Evolutionary conservation across 2,888 invertebrate species (phyloP).

Genomic region (Melieria picta): DNA sequence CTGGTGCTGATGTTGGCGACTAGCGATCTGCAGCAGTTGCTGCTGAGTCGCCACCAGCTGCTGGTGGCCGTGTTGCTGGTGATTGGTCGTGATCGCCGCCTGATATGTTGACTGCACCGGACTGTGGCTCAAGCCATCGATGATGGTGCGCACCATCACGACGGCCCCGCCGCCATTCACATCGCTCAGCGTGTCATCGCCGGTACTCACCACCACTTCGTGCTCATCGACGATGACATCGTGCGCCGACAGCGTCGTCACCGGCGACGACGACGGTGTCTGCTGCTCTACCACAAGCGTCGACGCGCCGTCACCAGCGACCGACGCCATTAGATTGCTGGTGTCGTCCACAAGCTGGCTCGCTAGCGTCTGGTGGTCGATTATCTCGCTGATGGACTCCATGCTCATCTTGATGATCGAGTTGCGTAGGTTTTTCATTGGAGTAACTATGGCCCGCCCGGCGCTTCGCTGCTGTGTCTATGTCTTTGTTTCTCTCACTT

Average conservation of each 20-base stretch:
- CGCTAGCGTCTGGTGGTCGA: slow-evolving; percentile 70
- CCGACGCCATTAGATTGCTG: slow-evolving; percentile 52
- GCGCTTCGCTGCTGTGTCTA: neutral
- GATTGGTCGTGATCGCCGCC: slow-evolving; percentile 19
- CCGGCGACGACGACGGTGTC: slow-evolving; percentile 50
- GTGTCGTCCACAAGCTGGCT: slow-evolving; percentile 66
- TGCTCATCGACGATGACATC: slow-evolving; percentile 41
- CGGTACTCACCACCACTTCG: slow-evolving; percentile 38
- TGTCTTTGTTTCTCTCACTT: neutral
- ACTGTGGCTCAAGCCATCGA: slow-evolving; percentile 53
- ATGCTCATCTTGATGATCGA: slow-evolving; percentile 56
- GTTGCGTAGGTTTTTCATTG: slow-evolving; percentile 30
- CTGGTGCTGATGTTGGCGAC: slow-evolving; percentile 40
- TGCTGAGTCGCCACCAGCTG: slow-evolving; percentile 36
- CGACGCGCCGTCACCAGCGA: slow-evolving; percentile 50
- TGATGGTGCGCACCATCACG: slow-evolving; percentile 60
- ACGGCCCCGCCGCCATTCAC: slow-evolving; percentile 52
- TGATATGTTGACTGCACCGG: slow-evolving; percentile 51
- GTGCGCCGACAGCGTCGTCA: slow-evolving; percentile 36
- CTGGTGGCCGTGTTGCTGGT: slow-evolving; percentile 13
- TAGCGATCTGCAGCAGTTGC: slow-evolving; percentile 46
- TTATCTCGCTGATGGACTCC: slow-evolving; percentile 72
- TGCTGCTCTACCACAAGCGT: slow-evolving; percentile 42
- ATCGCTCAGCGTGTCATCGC: slow-evolving; percentile 30
- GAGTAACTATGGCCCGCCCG: neutral